A percentile compares a stretch with the other conserved stretches of the same genome.
Conservation (phyloP, 2,888 invertebrate species). For the Apotomis capreana region DNA sequence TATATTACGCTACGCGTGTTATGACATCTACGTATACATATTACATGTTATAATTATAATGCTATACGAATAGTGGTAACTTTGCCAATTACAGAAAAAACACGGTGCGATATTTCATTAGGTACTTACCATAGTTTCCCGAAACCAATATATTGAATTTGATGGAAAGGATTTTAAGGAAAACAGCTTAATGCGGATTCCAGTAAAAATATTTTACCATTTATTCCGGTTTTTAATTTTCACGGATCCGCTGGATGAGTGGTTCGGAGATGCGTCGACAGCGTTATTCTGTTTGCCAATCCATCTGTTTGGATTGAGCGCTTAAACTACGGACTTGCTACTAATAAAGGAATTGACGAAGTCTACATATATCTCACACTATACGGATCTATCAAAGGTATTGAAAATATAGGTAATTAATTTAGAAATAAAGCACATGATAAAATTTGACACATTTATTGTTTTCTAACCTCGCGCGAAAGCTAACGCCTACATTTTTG, state of each 20-base stretch:
- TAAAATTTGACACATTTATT: too few species aligned
- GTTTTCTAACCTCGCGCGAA: too few species aligned
- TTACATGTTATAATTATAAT: too few species aligned
- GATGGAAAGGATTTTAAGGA: not conserved
- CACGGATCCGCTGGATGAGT: slow-evolving; percentile 26
- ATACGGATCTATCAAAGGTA: too few species aligned
- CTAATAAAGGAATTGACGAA: not conserved
- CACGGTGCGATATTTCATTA: too few species aligned
- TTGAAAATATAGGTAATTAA: too few species aligned
- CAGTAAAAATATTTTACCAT: not conserved
- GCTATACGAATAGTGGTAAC: too few species aligned
- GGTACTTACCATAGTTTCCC: not conserved
- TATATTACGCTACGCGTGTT: too few species aligned
- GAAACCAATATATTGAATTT: not conserved
- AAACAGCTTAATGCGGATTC: not conserved
- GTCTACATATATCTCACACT: not conserved
- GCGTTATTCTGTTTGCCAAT: slow-evolving; percentile 48
- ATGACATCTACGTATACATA: too few species aligned
- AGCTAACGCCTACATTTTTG: too few species aligned
- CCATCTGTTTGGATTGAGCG: slow-evolving; percentile 40
- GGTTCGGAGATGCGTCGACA: slow-evolving; percentile 46
- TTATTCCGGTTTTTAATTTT: slow-evolving; percentile 30
- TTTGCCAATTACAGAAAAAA: too few species aligned
- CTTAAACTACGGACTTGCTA: slow-evolving; percentile 37
- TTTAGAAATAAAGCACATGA: too few species aligned